Base-by-base conservation (phyloP, 2,113 vertebrate species). In the Triplophysa siluroides region DNA sequence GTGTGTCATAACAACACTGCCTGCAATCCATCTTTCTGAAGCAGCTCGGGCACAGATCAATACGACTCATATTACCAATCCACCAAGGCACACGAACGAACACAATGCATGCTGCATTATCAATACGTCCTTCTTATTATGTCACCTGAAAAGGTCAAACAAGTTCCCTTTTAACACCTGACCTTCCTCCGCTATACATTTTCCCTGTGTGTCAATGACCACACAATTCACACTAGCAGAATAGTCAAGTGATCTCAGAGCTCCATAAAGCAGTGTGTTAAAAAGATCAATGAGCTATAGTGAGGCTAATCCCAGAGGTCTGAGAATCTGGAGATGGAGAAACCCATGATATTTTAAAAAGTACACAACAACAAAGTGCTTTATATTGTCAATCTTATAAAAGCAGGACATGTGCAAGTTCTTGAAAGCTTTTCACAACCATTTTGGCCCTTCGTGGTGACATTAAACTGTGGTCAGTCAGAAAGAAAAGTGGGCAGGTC, bases 21-120 rank as follows among this genome's bases (percentile, higher is more conserved):
- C 16, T n/a, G 66, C 61, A 76, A 75, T 76, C 52, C 24, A 82
- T 78, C 76, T 65, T 76, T 66, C 65, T 76, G 65, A 45, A 71
- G 66, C 16, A 81, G 80, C 66, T 58, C 50, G 62, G 29, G 74
- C 71, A 67, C 38, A 76, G 67, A 82, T 85, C 80, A 68, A 80
- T 85, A 79, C 50, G 47, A 64, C 61, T 84, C 77, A 58, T 60
- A 76, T 75, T 82, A 76, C 74, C 76, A 74, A 72, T 76, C 21
- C 26, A 73, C 75, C 52, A 38, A 43, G 21, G 29, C 2, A 4
- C 29, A 6, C 26, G 4, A 11, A 58, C 56, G 26, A 7, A 50
- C 66, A 33, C n/a, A 26, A 8, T 24, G 62, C 8, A 61, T 21
- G 60, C 52, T 70, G 50, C n/a, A 68, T 63, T 72, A 69, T 62